phyloP scores from a whole-genome alignment of 2,113 vertebrate genomes.

The Hystrix brachyura region DNA sequence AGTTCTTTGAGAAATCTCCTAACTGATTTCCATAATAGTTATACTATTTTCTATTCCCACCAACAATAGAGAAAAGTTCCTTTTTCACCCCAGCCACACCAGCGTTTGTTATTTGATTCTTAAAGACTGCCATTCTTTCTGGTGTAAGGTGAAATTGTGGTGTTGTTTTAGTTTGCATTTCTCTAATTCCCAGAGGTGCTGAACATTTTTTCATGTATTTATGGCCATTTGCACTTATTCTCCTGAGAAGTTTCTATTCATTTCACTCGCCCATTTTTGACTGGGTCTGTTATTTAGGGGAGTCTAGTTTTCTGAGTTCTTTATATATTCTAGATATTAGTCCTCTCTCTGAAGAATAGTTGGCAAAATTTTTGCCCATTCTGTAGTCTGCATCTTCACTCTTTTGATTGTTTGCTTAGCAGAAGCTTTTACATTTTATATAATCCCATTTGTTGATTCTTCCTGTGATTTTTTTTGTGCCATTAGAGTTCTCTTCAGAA shows the following conservation, averaged over 20 bases:
- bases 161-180: background rate
- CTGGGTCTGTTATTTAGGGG: background rate
- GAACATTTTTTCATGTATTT: background rate
- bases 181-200: background rate
- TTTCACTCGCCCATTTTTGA: background rate
- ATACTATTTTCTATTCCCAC: background rate
- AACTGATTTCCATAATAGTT: background rate
- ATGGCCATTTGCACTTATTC: background rate
- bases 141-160: background rate
- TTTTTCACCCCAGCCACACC: background rate
- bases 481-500: background rate
- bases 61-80: background rate
- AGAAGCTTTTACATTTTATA: background rate
- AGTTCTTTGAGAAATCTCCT: background rate
- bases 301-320: background rate
- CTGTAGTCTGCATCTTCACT: background rate
- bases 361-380: background rate
- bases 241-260: background rate
- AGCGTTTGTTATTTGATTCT: background rate
- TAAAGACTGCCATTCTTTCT: background rate
- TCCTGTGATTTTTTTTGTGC: background rate
- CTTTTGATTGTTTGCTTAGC: background rate
- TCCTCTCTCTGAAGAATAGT: background rate
- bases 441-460: background rate
- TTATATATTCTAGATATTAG: background rate